Conservation (phyloP, 2,888 invertebrate species). For the Psylliodes chrysocephalus region DNA sequence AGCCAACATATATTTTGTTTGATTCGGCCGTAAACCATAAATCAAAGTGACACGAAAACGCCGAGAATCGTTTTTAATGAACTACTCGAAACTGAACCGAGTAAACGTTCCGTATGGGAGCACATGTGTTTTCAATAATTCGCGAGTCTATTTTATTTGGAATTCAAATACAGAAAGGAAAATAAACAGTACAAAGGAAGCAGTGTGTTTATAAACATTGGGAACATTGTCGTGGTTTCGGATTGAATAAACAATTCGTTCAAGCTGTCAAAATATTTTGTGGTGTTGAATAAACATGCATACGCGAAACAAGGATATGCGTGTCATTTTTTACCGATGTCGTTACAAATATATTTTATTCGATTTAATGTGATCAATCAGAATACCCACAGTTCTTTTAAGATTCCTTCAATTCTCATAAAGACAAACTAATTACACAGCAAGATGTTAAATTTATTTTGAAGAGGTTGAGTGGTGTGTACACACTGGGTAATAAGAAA, state of each 20-base stretch:
- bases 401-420: too few relatives aligned
- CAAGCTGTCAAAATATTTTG: constrained; percentile 47
- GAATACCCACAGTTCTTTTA: too few relatives aligned
- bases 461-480: too few relatives aligned
- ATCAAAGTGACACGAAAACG: constrained; percentile 14
- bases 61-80: constrained; percentile 24
- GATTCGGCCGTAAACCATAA: constrained; percentile 12
- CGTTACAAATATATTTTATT: too few relatives aligned
- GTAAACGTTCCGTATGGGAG: constrained; percentile 6
- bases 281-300: not conserved
- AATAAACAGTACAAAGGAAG: constrained; percentile 40
- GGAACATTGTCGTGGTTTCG: constrained; percentile 31
- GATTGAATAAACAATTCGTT: constrained; percentile 35
- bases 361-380: too few relatives aligned
- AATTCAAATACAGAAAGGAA: constrained; percentile 26
- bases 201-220: constrained; percentile 41
- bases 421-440: too few relatives aligned
- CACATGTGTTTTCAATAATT: constrained; percentile 41
- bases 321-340: too few relatives aligned
- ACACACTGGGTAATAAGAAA: too few relatives aligned
- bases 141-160: constrained; percentile 34
- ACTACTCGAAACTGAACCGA: constrained; percentile 10
- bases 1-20: not conserved
- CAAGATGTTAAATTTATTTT: too few relatives aligned
- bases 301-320: not conserved